A percentile compares a stretch with the other conserved stretches of the same genome.
These are phyloP conservation scores for Pycnomerus fuliginosus DNA, from an alignment of 2,888 invertebrate species.

Conservation along the genomic window DNA sequence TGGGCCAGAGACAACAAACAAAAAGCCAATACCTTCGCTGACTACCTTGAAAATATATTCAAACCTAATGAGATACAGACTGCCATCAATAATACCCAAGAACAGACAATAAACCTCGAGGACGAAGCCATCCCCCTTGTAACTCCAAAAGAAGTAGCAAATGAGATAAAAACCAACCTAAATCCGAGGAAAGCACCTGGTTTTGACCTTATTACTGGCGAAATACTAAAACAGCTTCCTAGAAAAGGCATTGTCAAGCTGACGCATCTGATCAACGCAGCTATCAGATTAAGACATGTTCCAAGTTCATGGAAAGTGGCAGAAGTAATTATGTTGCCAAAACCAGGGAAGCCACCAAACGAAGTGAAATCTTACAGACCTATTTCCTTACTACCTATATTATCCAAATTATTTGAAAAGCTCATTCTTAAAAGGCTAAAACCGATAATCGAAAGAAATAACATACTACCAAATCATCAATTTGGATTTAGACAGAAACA, in stretches of 20 bases:
- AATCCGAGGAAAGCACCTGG: conserved; percentile 29
- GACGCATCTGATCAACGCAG: conserved; percentile 32
- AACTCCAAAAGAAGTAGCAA: conserved; percentile 9
- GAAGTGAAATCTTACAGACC: conserved; percentile 29
- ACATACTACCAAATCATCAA: conserved; percentile 27
- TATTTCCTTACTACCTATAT: no score
- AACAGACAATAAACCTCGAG: no score
- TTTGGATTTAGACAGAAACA: conserved; percentile 28
- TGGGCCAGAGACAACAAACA: conserved; percentile 13
- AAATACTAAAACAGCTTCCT: conserved; percentile 30
- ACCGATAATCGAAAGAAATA: conserved; percentile 15
- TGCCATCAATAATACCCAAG: no score
- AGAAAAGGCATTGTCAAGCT: conserved; percentile 27
- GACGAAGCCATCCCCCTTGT: conserved; percentile 1
- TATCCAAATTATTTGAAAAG: conserved; percentile 34
- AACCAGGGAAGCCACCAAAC: no score
- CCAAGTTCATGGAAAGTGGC: conserved; percentile 35
- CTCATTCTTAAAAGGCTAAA: conserved; percentile 24
- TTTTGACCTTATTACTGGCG: conserved; percentile 32
- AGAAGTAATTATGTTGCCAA: conserved; percentile 29
- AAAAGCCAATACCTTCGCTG: conserved; percentile 28
- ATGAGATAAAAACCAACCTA: conserved; percentile 10
- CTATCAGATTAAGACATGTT: conserved; percentile 26
- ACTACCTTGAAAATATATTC: conserved; percentile 10
- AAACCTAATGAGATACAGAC: conserved; percentile 5